Percentiles rank a stretch among this genome's conserved stretches.
Evolutionary conservation across 2,797 vertebrate species (phyloP).

Genomic region (Spatula versicolor): DNA sequence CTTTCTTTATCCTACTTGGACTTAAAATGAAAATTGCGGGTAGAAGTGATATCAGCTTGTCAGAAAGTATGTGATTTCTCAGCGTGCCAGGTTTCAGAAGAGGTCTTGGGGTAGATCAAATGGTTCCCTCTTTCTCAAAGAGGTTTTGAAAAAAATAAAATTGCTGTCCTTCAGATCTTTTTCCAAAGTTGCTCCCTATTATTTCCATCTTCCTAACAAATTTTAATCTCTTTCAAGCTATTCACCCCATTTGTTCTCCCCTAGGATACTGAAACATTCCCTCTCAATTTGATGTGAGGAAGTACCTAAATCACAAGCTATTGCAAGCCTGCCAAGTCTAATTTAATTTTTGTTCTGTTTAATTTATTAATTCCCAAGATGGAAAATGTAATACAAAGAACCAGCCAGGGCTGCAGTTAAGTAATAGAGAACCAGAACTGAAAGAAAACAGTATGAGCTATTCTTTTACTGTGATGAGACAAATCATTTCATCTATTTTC

Average conservation of each 20-base stretch:
- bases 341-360: constrained; percentile 61
- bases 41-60: not conserved
- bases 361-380: constrained; percentile 57
- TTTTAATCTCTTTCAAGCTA: constrained; percentile 44
- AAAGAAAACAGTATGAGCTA: constrained; percentile 23
- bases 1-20: not conserved
- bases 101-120: not conserved
- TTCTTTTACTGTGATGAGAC: constrained; percentile 23
- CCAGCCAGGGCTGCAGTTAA: not conserved
- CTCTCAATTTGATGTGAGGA: constrained; percentile 32
- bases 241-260: constrained; percentile 27
- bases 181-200: not conserved
- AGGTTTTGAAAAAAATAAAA: not conserved
- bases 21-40: not conserved
- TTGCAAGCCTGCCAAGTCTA: constrained; percentile 33
- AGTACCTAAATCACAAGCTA: constrained; percentile 52
- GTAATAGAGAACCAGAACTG: constrained; percentile 21
- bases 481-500: constrained; percentile 59
- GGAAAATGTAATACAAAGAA: constrained; percentile 42
- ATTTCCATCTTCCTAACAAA: constrained; percentile 30
- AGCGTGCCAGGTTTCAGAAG: not conserved
- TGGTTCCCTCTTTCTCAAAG: not conserved
- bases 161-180: not conserved
- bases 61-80: not conserved
- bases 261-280: constrained; percentile 16